These are phyloP conservation scores for Microcebus murinus DNA, from an alignment of 2,113 vertebrate species.

Conservation along the genomic window DNA sequence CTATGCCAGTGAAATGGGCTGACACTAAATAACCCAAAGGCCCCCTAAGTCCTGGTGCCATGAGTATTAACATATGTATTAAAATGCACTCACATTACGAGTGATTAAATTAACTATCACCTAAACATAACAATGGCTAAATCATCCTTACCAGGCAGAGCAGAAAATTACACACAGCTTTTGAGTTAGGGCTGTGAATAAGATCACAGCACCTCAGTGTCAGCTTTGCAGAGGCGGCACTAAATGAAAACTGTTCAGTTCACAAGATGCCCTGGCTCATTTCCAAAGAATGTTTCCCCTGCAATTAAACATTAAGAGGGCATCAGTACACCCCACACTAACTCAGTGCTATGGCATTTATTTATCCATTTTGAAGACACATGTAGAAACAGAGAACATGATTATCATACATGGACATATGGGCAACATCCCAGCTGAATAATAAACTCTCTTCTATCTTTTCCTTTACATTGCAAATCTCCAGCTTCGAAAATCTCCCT, in stretches of 20 bases:
- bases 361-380: constrained; percentile 3
- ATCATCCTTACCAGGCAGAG: constrained; percentile 58
- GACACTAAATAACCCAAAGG: constrained; percentile 53
- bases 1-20: constrained; percentile 30
- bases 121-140: constrained; percentile 57
- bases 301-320: constrained; percentile 45
- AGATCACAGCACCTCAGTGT: constrained; percentile 12
- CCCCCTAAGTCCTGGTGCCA: not conserved
- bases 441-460: not conserved
- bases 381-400: not conserved
- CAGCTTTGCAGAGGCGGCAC: constrained; percentile 15
- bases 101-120: constrained; percentile 63
- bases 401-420: not conserved
- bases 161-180: constrained; percentile 67
- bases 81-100: constrained; percentile 2
- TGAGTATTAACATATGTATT: constrained; percentile 59
- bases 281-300: constrained; percentile 30
- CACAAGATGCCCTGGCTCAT: constrained; percentile 38
- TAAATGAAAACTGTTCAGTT: constrained; percentile 49
- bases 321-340: not conserved
- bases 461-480: constrained; percentile 1
- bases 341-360: not conserved
- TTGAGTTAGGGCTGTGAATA: constrained; percentile 17
- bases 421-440: not conserved
- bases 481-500: not conserved